These are phyloP conservation scores for Epirrhoe alternata DNA, from an alignment of 2,888 invertebrate genomes.

Conservation along the genomic window DNA sequence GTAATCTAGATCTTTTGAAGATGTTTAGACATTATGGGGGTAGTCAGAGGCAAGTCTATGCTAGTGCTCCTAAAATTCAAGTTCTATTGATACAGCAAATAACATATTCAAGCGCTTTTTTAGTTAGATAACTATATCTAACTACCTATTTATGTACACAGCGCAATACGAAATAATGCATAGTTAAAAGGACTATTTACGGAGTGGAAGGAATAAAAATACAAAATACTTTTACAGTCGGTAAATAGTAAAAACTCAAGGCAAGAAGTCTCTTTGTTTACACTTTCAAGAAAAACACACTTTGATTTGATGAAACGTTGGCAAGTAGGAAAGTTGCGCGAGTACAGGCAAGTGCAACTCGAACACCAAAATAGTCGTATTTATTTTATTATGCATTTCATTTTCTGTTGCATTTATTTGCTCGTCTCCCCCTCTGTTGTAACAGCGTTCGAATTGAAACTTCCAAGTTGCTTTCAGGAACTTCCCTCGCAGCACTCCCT, in stretches of 20 bases:
- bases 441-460: constrained; percentile 72
- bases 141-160: too few species aligned
- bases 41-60: too few species aligned
- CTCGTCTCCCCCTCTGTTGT: constrained; percentile 55
- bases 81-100: too few species aligned
- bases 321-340: constrained; percentile 24
- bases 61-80: too few species aligned
- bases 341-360: constrained; percentile 21
- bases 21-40: too few species aligned
- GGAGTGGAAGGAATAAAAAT: neutral
- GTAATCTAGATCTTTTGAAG: too few species aligned
- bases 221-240: constrained; percentile 1
- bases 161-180: too few species aligned
- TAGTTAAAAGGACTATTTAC: neutral
- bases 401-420: constrained; percentile 55
- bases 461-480: constrained; percentile 68
- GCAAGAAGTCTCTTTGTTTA: constrained; percentile 43
- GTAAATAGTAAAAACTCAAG: constrained; percentile 3
- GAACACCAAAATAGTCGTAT: constrained; percentile 48
- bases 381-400: constrained; percentile 55
- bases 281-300: constrained; percentile 37
- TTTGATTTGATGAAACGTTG: constrained; percentile 28
- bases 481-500: constrained; percentile 65
- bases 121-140: too few species aligned
- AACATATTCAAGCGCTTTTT: too few species aligned